A percentile compares a stretch with the other conserved stretches of the same genome.
These are phyloP conservation scores for Tyto alba DNA, from an alignment of 2,113 vertebrate species.

Conservation along the genomic window DNA sequence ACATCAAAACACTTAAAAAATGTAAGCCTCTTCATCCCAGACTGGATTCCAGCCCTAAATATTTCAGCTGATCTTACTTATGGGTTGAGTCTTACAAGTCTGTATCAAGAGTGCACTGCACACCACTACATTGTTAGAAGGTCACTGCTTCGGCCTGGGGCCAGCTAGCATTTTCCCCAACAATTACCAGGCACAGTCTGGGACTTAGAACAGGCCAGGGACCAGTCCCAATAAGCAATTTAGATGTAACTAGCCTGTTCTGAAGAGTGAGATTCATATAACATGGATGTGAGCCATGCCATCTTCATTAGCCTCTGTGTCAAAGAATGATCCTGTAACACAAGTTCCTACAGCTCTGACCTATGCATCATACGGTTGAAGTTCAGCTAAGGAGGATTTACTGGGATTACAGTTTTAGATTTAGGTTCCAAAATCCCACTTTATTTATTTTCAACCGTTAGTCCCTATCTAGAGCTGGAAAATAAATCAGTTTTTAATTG, in stretches of 20 bases:
- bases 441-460: neutral
- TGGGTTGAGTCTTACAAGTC: neutral
- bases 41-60: neutral
- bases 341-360: neutral
- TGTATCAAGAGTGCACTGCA: neutral
- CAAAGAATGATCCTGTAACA: neutral
- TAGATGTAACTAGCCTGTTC: neutral
- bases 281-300: neutral
- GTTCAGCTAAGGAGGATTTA: neutral
- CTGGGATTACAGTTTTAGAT: neutral
- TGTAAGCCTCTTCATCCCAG: rapidly evolving
- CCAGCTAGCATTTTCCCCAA: neutral
- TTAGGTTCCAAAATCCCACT: neutral
- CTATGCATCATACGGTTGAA: neutral
- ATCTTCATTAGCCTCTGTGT: neutral
- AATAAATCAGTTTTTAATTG: neutral
- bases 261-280: neutral
- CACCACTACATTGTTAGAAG: neutral
- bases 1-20: neutral
- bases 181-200: neutral
- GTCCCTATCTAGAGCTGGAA: neutral
- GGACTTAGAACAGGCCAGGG: neutral
- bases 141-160: neutral
- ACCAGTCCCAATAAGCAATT: neutral
- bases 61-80: neutral